Evolutionary conservation across 2,888 invertebrate species (phyloP).

Genomic region (Eudasyphora cyanicolor): DNA sequence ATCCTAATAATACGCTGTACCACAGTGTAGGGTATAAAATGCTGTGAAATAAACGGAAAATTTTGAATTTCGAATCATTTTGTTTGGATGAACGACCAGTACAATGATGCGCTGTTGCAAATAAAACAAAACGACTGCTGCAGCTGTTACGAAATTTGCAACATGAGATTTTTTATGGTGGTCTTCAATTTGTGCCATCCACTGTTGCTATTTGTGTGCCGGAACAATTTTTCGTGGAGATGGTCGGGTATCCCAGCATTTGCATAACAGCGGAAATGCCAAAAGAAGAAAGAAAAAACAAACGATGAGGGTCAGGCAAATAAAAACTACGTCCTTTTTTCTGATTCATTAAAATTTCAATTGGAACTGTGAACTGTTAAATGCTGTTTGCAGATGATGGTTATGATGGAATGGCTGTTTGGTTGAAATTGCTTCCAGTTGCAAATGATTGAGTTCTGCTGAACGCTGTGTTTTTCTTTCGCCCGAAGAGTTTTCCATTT

Average conservation of each 20-base stretch:
- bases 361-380: background rate
- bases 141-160: conserved; percentile 42
- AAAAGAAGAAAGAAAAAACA: background rate
- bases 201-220: background rate
- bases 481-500: too few species aligned
- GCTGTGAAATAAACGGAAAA: background rate
- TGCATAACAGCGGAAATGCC: background rate
- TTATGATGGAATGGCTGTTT: background rate
- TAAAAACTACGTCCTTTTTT: background rate
- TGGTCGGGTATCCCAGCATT: background rate
- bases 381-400: background rate
- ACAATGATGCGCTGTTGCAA: background rate
- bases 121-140: background rate
- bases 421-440: background rate
- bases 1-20: too few species aligned
- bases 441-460: background rate
- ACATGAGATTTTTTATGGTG: conserved; percentile 47
- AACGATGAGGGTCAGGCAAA: background rate
- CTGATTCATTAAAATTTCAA: background rate
- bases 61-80: background rate
- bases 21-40: too few species aligned
- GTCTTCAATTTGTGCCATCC: background rate
- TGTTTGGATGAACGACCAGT: too few species aligned
- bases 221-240: background rate
- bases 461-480: background rate